A percentile compares a stretch with the other conserved stretches of the same genome.
These are phyloP conservation scores for Pachymerium ferrugineum DNA, from an alignment of 2,888 invertebrate species.

Conservation along the genomic window DNA sequence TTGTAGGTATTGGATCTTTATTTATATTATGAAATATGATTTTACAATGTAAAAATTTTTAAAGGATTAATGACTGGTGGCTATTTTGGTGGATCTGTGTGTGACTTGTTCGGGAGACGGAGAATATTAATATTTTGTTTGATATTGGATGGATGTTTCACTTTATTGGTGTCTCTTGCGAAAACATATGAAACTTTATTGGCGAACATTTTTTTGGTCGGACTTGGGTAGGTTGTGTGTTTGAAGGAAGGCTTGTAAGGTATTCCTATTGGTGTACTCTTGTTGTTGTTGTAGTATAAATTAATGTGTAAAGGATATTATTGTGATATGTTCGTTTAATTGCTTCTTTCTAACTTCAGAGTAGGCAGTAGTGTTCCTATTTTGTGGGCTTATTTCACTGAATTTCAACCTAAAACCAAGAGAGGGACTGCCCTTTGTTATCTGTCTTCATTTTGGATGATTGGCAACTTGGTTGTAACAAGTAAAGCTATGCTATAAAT, in stretches of 20 bases:
- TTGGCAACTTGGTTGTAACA: conserved; percentile 86
- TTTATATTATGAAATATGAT: not conserved
- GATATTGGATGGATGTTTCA: conserved; percentile 81
- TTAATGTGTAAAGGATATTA: not conserved
- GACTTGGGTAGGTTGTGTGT: conserved; percentile 28
- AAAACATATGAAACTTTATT: not conserved
- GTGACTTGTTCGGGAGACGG: conserved; percentile 80
- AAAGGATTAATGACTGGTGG: conserved; percentile 89
- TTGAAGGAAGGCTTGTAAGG: no score
- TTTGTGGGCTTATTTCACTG: conserved; percentile 91
- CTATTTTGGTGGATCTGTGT: conserved; percentile 85
- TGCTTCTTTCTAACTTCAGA: conserved; percentile 49
- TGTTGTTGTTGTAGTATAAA: no score
- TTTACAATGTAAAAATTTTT: not conserved
- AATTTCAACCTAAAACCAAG: conserved; percentile 85
- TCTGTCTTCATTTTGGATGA: conserved; percentile 93
- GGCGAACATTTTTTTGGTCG: not conserved
- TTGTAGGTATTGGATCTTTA: conserved; percentile 44
- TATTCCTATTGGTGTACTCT: no score
- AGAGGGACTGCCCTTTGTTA: conserved; percentile 87
- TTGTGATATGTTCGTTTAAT: not conserved
- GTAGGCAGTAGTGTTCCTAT: conserved; percentile 85
- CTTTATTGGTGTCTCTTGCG: conserved; percentile 43
- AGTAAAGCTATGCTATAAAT: no score
- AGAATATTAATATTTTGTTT: conserved; percentile 83